phyloP scores from a whole-genome alignment of 2,797 vertebrate genomes.

The Sternarchorhynchus goeldii region DNA sequence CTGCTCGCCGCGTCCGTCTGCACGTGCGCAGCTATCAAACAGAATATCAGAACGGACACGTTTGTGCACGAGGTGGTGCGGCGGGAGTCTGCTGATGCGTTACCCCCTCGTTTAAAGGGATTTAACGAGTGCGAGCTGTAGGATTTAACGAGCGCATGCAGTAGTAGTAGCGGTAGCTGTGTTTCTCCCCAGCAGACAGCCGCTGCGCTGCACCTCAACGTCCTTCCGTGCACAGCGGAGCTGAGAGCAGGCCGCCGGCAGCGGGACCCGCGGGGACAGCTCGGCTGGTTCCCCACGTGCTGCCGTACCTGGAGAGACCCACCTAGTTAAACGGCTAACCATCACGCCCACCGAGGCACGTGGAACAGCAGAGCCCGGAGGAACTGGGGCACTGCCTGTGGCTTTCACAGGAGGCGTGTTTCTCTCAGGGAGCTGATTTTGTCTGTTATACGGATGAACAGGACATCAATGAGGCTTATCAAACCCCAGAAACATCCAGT shows the following conservation, averaged over 20 bases:
- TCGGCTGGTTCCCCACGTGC: neutral
- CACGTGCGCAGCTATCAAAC: slow-evolving; percentile 71
- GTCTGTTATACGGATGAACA: too few species aligned
- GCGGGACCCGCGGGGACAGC: too few species aligned
- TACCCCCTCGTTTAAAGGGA: neutral
- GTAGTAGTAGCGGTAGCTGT: neutral
- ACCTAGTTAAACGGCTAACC: neutral
- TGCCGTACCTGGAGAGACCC: neutral
- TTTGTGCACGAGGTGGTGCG: neutral
- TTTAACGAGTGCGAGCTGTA: slow-evolving; percentile 7
- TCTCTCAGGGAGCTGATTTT: too few species aligned
- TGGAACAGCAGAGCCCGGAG: too few species aligned
- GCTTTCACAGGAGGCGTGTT: too few species aligned
- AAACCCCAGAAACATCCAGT: too few species aligned
- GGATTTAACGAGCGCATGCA: slow-evolving; percentile 3
- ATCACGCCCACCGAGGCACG: too few species aligned
- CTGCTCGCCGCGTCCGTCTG: slow-evolving; percentile 71
- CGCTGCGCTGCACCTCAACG: neutral
- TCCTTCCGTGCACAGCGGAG: neutral
- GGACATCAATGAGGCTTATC: too few species aligned
- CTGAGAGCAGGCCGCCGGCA: neutral
- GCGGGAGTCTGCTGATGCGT: slow-evolving; percentile 1
- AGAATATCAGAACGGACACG: slow-evolving; percentile 73
- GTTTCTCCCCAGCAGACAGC: neutral
- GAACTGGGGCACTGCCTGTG: too few species aligned